Evolutionary conservation across 1,140 invertebrate species (phyloP).

Genomic region (Bombus difficillimus): DNA sequence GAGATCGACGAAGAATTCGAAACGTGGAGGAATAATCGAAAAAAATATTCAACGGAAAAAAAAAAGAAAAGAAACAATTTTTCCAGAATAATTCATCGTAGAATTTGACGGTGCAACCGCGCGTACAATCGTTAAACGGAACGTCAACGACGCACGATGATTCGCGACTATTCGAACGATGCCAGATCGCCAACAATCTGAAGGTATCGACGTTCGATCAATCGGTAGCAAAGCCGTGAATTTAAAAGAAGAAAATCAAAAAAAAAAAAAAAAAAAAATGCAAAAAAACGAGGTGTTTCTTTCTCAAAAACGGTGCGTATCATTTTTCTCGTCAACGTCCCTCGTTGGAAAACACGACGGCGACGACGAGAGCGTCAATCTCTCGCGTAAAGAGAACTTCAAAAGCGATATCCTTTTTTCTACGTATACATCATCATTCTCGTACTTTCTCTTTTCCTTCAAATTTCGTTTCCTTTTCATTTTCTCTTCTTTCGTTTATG

Average conservation of each 20-base stretch:
- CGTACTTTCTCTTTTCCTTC: background rate
- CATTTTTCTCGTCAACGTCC: constrained; percentile 16
- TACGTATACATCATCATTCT: background rate
- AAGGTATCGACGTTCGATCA: constrained; percentile 31
- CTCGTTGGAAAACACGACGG: constrained; percentile 4
- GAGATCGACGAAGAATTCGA: background rate
- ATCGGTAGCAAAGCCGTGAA: constrained; percentile 10
- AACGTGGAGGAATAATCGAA: constrained; percentile 22
- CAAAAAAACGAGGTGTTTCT: background rate
- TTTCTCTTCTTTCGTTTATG: background rate
- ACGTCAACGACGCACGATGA: background rate
- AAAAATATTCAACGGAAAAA: background rate
- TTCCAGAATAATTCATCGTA: background rate
- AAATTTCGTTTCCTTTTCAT: background rate
- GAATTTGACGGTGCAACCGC: constrained; percentile 4
- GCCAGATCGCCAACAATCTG: constrained; percentile 7
- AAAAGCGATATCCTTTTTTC: constrained; percentile 55
- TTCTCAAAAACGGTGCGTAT: constrained; percentile 7
- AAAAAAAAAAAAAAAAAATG: background rate
- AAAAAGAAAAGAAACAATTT: background rate
- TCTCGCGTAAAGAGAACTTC: constrained; percentile 43
- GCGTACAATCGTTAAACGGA: constrained; percentile 7
- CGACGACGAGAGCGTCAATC: constrained; percentile 4
- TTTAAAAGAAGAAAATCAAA: background rate
- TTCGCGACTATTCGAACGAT: constrained; percentile 23